Evolutionary conservation across 2,888 invertebrate species (phyloP), one percentile per base, ranked within the genome.

Genomic region (Apodemia hepburni): DNA sequence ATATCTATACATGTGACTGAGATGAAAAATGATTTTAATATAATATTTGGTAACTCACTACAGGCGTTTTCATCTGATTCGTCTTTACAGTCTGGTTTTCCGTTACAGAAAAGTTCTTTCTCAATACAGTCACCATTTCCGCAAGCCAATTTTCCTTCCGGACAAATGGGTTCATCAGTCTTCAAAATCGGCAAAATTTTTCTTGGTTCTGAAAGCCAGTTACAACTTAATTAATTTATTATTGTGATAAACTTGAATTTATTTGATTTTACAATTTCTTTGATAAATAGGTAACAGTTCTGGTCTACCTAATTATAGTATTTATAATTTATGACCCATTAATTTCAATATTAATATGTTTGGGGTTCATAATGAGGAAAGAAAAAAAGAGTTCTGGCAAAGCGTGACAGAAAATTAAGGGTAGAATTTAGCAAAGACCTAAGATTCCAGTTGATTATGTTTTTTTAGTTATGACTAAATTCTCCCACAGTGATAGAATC

Each of bases 61-160:
- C 98, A 98, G 71, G 98, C 97, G 77, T 98, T 98, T 91, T 98
- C 98, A 80, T 98, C 98, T 61, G 98, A 98, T 81, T 97, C 98
- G 80, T 98, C 98, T 79, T 97, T 96, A 92, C 98, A 98, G 81
- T 98, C 98, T 61, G 96, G 94, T 85, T 97, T 97, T 77, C 97
- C 98, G 79, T 98, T 97, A 87, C 98, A 98, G 94, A 98, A 98
- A 63, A 98, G 92, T 78, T 96, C 96, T 85, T 96, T 97, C 73
- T 97, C 97, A 65, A 98, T 94, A 87, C 98, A 98, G 81, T 98
- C 98, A 69, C 97, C 97, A 85, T 96, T 96, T 68, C 98, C 98
- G 83, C 98, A 98, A 65, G 97, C 96, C 66, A 98, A 89, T 92
- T 98, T 97, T 64, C 97, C 97, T 76, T 96, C 97, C 17, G 97